A percentile compares a stretch with the other conserved stretches of the same genome.
Evolutionary conservation across 2,113 vertebrate species (phyloP).

Genomic region (Willisornis vidua): DNA sequence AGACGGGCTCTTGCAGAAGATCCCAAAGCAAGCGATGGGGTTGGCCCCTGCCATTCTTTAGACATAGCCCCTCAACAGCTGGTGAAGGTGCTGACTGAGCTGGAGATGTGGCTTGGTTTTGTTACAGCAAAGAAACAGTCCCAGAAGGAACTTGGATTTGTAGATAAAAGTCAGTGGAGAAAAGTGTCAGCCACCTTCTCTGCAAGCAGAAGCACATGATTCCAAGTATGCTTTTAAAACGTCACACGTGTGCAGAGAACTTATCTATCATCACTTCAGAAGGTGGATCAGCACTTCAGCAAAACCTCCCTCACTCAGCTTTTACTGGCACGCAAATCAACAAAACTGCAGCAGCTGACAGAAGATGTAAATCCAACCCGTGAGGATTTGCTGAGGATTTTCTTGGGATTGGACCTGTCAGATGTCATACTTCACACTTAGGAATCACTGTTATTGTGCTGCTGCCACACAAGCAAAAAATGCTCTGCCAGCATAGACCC

Average conservation of each 20-base stretch:
- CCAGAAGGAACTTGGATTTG: neutral
- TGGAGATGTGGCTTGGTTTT: neutral
- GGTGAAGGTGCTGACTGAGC: neutral
- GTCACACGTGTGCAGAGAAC: neutral
- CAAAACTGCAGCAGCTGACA: neutral
- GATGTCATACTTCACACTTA: neutral
- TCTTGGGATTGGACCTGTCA: neutral
- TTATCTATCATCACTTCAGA: neutral
- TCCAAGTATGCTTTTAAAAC: neutral
- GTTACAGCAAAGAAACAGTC: neutral
- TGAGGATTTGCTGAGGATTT: neutral
- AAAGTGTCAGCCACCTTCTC: neutral
- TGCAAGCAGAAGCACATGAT: neutral
- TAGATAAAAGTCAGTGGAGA: neutral
- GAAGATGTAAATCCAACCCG: neutral
- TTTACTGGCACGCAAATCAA: neutral
- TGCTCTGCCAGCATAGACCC: fast-evolving
- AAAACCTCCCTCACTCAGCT: neutral
- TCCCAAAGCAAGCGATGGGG: neutral
- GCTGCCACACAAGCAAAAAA: neutral
- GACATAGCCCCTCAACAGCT: neutral
- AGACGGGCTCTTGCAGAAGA: neutral
- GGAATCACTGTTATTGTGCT: neutral
- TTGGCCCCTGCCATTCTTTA: neutral
- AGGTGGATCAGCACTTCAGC: neutral